Evolutionary conservation across 2,113 vertebrate species (phyloP).

Genomic region (Sapajus apella): DNA sequence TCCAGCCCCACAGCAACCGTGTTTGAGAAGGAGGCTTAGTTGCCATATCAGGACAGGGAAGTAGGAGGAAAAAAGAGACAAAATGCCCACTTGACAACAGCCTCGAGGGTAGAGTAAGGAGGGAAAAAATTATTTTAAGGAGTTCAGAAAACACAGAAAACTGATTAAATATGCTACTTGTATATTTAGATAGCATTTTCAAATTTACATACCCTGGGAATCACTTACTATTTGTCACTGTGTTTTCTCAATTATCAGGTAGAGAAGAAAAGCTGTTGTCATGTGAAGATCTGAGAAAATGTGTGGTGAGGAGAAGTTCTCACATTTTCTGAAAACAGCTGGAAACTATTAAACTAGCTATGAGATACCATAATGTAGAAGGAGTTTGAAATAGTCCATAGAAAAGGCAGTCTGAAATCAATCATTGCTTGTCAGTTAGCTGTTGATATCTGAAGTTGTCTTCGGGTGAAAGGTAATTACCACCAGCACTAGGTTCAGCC

Average conservation of each 20-base stretch:
- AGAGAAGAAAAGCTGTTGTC: background rate
- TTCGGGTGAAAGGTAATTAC: background rate
- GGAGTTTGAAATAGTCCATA: background rate
- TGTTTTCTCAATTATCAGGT: slow-evolving; percentile 14
- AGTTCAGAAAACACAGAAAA: slow-evolving; percentile 40
- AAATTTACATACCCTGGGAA: slow-evolving; percentile 6
- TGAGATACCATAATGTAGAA: background rate
- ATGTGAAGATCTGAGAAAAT: slow-evolving; percentile 17
- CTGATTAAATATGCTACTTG: slow-evolving; percentile 44
- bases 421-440: background rate
- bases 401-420: background rate
- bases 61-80: slow-evolving; percentile 59
- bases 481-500: background rate
- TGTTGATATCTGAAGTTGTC: background rate
- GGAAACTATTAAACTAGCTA: background rate
- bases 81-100: slow-evolving; percentile 66
- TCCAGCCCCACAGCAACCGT: slow-evolving; percentile 58
- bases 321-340: slow-evolving; percentile 33
- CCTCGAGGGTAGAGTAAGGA: background rate
- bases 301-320: background rate
- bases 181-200: slow-evolving; percentile 12
- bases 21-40: slow-evolving; percentile 55
- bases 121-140: slow-evolving; percentile 58
- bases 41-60: slow-evolving; percentile 59
- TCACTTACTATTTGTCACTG: background rate